Base-by-base conservation (phyloP, 2,797 vertebrate genomes). In the Darevskia nairensis region DNA sequence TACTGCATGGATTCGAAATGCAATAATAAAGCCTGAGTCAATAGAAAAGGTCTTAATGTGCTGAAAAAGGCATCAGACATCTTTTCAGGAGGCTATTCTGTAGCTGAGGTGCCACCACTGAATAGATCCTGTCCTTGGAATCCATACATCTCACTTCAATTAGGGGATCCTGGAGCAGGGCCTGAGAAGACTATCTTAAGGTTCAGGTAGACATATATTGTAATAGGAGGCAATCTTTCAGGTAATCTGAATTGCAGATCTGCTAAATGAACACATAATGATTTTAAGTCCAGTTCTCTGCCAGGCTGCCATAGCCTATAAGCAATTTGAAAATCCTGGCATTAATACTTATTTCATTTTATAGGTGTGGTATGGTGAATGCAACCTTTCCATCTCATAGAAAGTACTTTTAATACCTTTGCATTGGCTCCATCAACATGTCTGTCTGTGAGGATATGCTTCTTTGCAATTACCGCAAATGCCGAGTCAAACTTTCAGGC, bases 401-500 rank as follows among this genome's bases (percentile, higher is more conserved):
- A 27, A 71, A 61, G 29, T 5, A 3, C 19, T 82, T 80, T 3
- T 46, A 69, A 61, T 29, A 80, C 68, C 2, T 44, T 35, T 66
- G 21, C 44, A 11, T 27, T 50, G 46, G 29, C 15, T 25, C 23
- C 35, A 25, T 46, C 46, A n/a, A 80, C 66, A 96, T 96, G 95
- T 95, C 96, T 88, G 89, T 97, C 85, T 97, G 97, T 39, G 97
- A 98, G n/a, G 98, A 98, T 92, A 97, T 96, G 21, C 94, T 99
- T 76, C 95, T 98, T 35, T 99, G 98, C 90, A 99, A 98, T 94
- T 98, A 97, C 91, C 96, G 97, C 25, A 98, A 98, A 88, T 99
- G 98, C 86, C 97, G 98, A 1, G 85, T 91, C 88, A 98, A 97
- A 90, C 93, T 99, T 90, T 97, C 94, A 0, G 97, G 98, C 61